Conservation (phyloP, 2,888 invertebrate genomes). For the Yponomeuta cagnagella region DNA sequence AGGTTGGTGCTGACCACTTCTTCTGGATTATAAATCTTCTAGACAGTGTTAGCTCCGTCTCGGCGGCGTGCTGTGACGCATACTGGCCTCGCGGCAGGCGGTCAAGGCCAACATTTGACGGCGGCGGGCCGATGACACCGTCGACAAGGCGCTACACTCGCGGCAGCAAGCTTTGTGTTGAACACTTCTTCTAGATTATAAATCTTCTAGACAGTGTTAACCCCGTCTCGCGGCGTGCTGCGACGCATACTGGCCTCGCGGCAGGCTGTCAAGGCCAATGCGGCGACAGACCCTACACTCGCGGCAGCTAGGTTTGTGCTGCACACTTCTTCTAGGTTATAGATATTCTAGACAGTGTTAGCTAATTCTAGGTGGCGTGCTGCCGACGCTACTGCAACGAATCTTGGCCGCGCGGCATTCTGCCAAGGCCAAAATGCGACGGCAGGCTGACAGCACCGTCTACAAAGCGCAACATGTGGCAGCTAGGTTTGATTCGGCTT, state of each 20-base stretch:
- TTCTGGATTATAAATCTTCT: too few species aligned
- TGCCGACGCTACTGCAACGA: slow-evolving; percentile 82
- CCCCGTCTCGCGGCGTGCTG: slow-evolving; percentile 82
- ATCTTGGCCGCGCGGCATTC: too few species aligned
- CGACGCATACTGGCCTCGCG: slow-evolving; percentile 96
- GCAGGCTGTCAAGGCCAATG: slow-evolving; percentile 90
- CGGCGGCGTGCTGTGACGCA: too few species aligned
- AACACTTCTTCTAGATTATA: neutral
- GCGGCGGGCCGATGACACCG: slow-evolving; percentile 54
- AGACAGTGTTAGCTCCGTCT: too few species aligned
- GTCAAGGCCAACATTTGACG: slow-evolving; percentile 82
- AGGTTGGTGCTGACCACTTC: slow-evolving; percentile 55
- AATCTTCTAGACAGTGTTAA: too few species aligned
- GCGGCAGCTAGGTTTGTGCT: slow-evolving; percentile 82
- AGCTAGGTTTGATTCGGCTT: slow-evolving; percentile 76
- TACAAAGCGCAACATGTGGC: slow-evolving; percentile 89
- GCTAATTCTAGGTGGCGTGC: too few species aligned
- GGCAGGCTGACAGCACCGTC: slow-evolving; percentile 57
- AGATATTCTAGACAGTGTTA: too few species aligned
- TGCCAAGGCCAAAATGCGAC: slow-evolving; percentile 81
- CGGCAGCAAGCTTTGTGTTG: slow-evolving; percentile 82
- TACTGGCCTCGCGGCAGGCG: too few species aligned
- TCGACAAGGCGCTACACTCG: slow-evolving; percentile 87
- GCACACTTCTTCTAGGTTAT: neutral
- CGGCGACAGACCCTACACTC: slow-evolving; percentile 85